Evolutionary conservation across 2,888 invertebrate species (phyloP).

Genomic region (Drosophila robusta): DNA sequence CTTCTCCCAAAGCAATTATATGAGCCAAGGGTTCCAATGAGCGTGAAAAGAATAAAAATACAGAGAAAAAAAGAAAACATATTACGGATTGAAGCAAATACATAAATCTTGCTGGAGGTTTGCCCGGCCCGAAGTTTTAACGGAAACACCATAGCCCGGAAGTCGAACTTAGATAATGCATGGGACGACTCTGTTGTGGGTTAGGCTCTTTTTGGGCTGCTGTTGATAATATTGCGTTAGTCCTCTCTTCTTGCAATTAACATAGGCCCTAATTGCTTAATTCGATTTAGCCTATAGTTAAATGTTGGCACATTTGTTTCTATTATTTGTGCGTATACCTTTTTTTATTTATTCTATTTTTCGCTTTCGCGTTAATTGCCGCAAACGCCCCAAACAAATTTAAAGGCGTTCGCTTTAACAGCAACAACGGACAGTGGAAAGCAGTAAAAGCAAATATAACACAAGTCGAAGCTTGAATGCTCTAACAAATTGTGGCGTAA

Average conservation of each 20-base stretch:
- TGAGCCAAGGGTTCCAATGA: conserved; percentile 45
- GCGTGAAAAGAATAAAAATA: conserved; percentile 13
- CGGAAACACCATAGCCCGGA: conserved; percentile 59
- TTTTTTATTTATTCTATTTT: conserved; percentile 23
- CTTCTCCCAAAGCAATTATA: conserved; percentile 69
- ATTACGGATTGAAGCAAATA: conserved; percentile 72
- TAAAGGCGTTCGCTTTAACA: conserved; percentile 33
- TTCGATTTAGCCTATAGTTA: conserved; percentile 47
- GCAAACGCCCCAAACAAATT: conserved; percentile 48
- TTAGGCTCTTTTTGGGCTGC: background rate
- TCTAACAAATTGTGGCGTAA: background rate
- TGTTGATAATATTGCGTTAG: background rate
- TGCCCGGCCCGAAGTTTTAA: conserved; percentile 4
- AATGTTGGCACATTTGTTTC: conserved; percentile 45
- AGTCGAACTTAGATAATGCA: conserved; percentile 58
- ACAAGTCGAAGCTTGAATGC: conserved; percentile 5
- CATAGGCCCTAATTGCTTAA: conserved; percentile 68
- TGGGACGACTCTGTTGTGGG: background rate
- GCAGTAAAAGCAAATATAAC: background rate
- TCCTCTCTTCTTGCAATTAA: conserved; percentile 44
- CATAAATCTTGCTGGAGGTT: conserved; percentile 72
- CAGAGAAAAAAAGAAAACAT: conserved; percentile 34
- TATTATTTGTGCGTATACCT: conserved; percentile 18
- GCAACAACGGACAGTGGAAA: conserved; percentile 2
- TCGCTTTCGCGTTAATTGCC: conserved; percentile 54